Percentiles rank a stretch among this genome's conserved stretches.
These are phyloP conservation scores for Penelope pileata DNA, from an alignment of 2,113 vertebrate species.

Conservation along the genomic window DNA sequence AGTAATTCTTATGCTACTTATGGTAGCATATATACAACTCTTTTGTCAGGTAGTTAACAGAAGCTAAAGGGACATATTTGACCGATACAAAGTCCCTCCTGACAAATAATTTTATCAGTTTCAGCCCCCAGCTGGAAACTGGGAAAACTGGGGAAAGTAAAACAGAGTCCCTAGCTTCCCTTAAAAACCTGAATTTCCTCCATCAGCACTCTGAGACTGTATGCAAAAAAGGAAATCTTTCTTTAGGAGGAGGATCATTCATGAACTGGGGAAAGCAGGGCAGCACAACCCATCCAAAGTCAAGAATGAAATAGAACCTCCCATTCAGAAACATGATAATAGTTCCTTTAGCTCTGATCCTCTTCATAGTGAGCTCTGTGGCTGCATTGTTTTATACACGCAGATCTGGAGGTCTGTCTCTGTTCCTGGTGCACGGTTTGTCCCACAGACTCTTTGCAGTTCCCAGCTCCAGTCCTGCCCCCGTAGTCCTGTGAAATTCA, in stretches of 20 bases:
- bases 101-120: neutral
- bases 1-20: neutral
- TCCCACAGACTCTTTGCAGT: neutral
- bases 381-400: neutral
- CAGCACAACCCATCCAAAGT: rapidly evolving
- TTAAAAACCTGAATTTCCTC: neutral
- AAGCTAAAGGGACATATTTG: neutral
- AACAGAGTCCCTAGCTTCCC: neutral
- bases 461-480: neutral
- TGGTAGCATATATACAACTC: neutral
- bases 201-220: neutral
- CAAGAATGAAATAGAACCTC: neutral
- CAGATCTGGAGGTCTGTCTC: neutral
- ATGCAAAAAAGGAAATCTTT: neutral
- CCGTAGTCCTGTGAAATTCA: neutral
- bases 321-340: rapidly evolving
- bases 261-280: neutral
- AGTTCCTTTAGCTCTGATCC: neutral
- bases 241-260: neutral
- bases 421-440: neutral
- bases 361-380: neutral
- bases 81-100: neutral
- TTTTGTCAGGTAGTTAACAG: neutral
- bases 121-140: neutral
- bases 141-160: neutral